phyloP scores from a whole-genome alignment of 1,140 invertebrate genomes.

The Eumaeus atala region DNA sequence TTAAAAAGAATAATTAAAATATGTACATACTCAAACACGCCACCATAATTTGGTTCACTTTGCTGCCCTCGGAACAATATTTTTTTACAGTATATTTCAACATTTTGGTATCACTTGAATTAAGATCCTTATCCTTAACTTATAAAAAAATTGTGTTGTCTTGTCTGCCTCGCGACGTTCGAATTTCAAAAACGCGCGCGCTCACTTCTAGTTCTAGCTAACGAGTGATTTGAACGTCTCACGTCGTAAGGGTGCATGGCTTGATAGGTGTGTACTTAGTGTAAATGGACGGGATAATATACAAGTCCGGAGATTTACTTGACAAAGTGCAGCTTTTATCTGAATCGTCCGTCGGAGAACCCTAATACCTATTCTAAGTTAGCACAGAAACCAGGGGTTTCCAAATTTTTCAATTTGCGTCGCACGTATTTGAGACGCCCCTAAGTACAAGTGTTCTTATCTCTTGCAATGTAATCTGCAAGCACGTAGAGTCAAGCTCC shows the following conservation, averaged over 20 bases:
- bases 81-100: constrained; percentile 63
- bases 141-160: constrained; percentile 17
- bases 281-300: too few species aligned
- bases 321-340: too few species aligned
- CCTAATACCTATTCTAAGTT: too few species aligned
- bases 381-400: too few species aligned
- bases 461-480: too few species aligned
- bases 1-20: not conserved
- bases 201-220: not conserved
- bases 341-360: too few species aligned
- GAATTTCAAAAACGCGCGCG: constrained; percentile 13
- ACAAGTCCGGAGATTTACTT: too few species aligned
- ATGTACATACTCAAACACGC: constrained; percentile 48
- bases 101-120: constrained; percentile 35
- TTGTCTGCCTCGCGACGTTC: not conserved
- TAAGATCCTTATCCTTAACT: constrained; percentile 7
- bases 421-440: too few species aligned
- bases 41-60: constrained; percentile 51
- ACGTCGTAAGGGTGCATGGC: not conserved
- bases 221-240: constrained; percentile 10
- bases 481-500: too few species aligned
- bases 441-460: too few species aligned
- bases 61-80: constrained; percentile 60
- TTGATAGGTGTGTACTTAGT: too few species aligned
- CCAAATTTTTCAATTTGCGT: too few species aligned